Evolutionary conservation across 2,113 vertebrate genomes (phyloP), one percentile per base, ranked within the genome.

Genomic region (Prinia subflava): DNA sequence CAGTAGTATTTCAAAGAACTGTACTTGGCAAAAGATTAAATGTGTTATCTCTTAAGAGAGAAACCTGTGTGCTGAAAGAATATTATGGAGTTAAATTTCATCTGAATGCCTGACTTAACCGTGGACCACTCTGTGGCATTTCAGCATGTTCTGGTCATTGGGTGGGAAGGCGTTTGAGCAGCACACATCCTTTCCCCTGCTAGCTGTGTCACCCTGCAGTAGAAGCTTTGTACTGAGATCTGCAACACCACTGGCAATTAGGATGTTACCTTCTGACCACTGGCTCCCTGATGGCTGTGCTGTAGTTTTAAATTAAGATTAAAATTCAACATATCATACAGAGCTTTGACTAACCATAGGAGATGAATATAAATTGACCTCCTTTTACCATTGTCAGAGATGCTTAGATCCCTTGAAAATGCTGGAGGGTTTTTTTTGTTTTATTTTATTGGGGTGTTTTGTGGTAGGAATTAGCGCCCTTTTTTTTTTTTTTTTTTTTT

Each of bases 351-450:
- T 41, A 85, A 39, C 24, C 19, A 13, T 13, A 8, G 46, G 6
- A 30, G 1, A 27, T 56, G 44, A 41, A 52, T 44, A 31, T 22
- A 42, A 90, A 70, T 4, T 47, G 30, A 84, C 35, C 9, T 35
- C 6, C 85, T 76, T 74, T 59, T 17, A 60, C 11, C 4, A 30
- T 56, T 75, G 60, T 18, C 39, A 68, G 6, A 23, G 10, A 14
- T 52, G 3, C 6, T 39, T 44, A 19, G 16, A 16, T 4, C 3
- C 6, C 47, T 75, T 59, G 20, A 89, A 70, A 79, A 47, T 33
- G 3, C 5, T 53, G 13, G 0, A 3, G 0, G 3, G n/a, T n/a
- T 2, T 7, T 10, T 52, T 52, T 70, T 0, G 3, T 4, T 44
- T 49, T 28, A 6, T 37, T 71, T 35, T 47, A 16, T 4, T 20